Evolutionary conservation across 2,888 invertebrate genomes (phyloP).

Genomic region (Stegophylla sp.): DNA sequence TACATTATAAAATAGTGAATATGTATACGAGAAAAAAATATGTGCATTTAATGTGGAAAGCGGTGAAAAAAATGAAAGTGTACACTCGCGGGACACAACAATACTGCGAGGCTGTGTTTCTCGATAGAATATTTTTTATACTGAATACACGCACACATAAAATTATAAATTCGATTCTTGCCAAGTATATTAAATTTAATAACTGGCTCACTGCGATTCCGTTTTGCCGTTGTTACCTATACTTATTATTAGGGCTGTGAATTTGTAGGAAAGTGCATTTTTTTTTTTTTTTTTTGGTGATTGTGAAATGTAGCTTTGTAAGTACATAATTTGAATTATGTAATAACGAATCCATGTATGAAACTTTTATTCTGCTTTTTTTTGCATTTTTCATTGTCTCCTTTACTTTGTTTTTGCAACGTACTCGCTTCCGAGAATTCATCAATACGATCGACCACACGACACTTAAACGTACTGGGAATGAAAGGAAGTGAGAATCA

Average conservation of each 20-base stretch:
- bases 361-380: too few relatives aligned
- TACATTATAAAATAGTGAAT: neutral
- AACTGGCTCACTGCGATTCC: constrained; percentile 13
- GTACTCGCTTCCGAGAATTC: neutral
- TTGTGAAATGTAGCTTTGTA: too few relatives aligned
- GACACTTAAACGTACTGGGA: too few relatives aligned
- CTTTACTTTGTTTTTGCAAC: constrained; percentile 19
- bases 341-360: too few relatives aligned
- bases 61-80: constrained; percentile 44
- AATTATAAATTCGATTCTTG: constrained; percentile 20
- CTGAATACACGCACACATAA: neutral
- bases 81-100: neutral
- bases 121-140: neutral
- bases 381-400: neutral
- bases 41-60: constrained; percentile 26
- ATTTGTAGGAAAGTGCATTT: too few relatives aligned
- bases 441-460: too few relatives aligned
- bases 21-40: constrained; percentile 6
- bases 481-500: too few relatives aligned
- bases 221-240: neutral
- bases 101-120: constrained; percentile 1
- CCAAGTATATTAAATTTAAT: constrained; percentile 32
- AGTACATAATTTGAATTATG: too few relatives aligned
- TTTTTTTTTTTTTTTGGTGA: too few relatives aligned
- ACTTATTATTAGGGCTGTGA: too few relatives aligned